These are phyloP conservation scores for Globicephala melas DNA, from an alignment of 2,113 vertebrate genomes.

Conservation along the genomic window DNA sequence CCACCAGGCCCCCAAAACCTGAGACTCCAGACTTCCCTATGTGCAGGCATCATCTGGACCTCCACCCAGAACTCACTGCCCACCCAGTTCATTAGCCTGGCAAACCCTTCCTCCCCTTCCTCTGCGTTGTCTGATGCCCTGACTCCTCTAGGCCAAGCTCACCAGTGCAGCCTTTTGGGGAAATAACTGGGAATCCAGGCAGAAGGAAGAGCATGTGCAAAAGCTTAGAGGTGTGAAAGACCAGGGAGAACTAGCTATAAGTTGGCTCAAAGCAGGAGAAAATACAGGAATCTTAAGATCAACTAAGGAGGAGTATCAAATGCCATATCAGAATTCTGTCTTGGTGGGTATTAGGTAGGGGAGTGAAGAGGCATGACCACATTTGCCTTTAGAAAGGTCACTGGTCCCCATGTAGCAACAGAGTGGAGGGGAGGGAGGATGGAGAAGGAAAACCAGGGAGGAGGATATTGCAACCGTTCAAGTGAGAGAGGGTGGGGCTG, in stretches of 20 bases:
- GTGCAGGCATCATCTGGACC: neutral
- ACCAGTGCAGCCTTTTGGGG: neutral
- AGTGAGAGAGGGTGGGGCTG: neutral
- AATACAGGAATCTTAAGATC: neutral
- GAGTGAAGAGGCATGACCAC: neutral
- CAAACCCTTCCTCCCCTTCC: neutral
- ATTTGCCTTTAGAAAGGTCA: conserved; percentile 6
- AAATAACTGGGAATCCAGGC: neutral
- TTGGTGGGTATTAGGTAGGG: neutral
- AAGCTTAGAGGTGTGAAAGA: neutral
- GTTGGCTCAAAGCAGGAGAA: neutral
- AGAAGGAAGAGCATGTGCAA: neutral
- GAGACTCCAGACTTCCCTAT: neutral
- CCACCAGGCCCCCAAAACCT: neutral
- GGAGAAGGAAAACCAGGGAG: neutral
- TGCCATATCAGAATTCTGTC: neutral
- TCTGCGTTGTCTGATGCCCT: neutral
- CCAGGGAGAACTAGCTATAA: neutral
- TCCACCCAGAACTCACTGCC: neutral
- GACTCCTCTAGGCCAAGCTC: neutral
- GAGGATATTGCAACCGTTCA: neutral
- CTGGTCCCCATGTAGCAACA: neutral
- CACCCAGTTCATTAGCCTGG: neutral
- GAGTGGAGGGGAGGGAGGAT: neutral
- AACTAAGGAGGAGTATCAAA: neutral